These are phyloP conservation scores for Patiria pectinifera DNA, from an alignment of 53 echinoderm and acorn worm genomes.

Conservation along the genomic window DNA sequence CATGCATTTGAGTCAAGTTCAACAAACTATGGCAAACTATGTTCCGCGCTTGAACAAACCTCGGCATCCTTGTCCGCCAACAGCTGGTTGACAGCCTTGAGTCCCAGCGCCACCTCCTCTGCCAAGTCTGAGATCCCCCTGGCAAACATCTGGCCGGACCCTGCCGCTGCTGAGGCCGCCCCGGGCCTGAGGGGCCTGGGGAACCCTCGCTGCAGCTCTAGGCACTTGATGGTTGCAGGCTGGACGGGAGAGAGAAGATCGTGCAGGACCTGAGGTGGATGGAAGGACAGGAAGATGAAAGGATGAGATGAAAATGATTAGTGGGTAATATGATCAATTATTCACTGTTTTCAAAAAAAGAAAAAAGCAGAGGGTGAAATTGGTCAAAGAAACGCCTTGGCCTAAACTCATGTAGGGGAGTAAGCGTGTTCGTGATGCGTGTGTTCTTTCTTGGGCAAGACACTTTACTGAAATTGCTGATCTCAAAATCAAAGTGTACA, in stretches of 20 bases:
- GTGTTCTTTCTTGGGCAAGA: too few species aligned
- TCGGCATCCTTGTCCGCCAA: slow-evolving; percentile 10
- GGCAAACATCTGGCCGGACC: background rate
- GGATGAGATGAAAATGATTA: too few species aligned
- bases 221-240: slow-evolving; percentile 55
- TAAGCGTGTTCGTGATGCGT: too few species aligned
- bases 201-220: slow-evolving; percentile 43
- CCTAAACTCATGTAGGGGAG: too few species aligned
- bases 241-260: slow-evolving; percentile 74
- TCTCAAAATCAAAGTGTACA: too few species aligned
- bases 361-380: too few species aligned
- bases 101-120: slow-evolving; percentile 41
- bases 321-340: too few species aligned
- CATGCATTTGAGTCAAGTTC: too few species aligned
- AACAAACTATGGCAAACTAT: background rate
- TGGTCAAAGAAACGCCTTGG: too few species aligned
- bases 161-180: background rate
- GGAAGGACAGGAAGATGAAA: background rate
- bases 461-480: too few species aligned
- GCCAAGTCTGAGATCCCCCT: slow-evolving; percentile 19
- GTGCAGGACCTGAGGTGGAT: slow-evolving; percentile 63
- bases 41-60: background rate
- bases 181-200: background rate
- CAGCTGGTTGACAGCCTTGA: slow-evolving; percentile 20
- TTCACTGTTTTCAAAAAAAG: too few species aligned